Evolutionary conservation across 2,888 invertebrate species (phyloP).

Genomic region (Lepidochrysops patricia): DNA sequence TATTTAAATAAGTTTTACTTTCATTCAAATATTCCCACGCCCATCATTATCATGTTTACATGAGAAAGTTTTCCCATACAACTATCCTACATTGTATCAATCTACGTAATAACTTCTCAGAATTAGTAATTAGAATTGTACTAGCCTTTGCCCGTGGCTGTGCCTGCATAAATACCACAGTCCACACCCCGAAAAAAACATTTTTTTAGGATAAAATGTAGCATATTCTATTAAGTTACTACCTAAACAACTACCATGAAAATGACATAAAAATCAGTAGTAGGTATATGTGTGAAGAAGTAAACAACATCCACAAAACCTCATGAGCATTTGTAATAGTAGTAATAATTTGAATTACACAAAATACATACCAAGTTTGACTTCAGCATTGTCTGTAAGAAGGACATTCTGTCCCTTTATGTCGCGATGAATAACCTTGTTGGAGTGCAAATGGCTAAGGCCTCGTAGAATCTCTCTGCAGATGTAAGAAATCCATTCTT

Average conservation of each 20-base stretch:
- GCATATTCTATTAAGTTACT: no score
- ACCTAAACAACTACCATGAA: no score
- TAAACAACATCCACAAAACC: no score
- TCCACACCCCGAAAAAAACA: no score
- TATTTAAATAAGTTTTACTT: conserved; percentile 13
- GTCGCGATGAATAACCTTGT: conserved; percentile 99
- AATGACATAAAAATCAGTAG: no score
- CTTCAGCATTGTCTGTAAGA: conserved; percentile 99
- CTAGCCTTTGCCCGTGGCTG: no score
- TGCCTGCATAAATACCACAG: no score
- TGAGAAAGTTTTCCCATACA: conserved; percentile 6
- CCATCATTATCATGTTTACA: conserved; percentile 8
- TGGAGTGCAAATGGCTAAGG: conserved; percentile 96
- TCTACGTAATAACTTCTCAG: not conserved
- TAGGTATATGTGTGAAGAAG: no score
- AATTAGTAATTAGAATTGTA: no score
- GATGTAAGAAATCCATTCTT: conserved; percentile 99
- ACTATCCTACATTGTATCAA: conserved; percentile 1
- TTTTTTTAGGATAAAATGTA: no score
- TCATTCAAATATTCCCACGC: conserved; percentile 5
- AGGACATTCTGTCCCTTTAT: conserved; percentile 99
- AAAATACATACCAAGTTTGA: conserved; percentile 87
- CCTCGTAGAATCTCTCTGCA: conserved; percentile 97
- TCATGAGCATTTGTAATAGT: no score
- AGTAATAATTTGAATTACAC: not conserved